A percentile compares a stretch with the other conserved stretches of the same genome.
These are phyloP conservation scores for Agrotis clavis DNA, from an alignment of 2,888 invertebrate species.

Conservation along the genomic window DNA sequence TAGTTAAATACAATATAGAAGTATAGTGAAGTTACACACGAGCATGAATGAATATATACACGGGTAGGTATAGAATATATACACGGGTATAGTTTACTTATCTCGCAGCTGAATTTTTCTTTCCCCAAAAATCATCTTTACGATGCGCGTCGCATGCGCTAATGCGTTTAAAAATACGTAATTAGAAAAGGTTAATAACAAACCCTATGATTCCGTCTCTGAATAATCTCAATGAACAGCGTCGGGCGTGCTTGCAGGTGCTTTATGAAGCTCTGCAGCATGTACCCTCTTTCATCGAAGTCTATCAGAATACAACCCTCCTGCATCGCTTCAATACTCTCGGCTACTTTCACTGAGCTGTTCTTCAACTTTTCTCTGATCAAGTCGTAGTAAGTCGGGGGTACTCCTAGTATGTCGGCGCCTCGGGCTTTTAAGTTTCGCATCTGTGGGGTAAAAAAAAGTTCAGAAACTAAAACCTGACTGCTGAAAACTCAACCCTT, in stretches of 20 bases:
- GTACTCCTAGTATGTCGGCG: slow-evolving; percentile 96
- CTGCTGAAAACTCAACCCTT: too few relatives aligned
- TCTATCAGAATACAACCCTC: slow-evolving; percentile 98
- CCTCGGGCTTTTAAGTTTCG: slow-evolving; percentile 95
- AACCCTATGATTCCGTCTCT: slow-evolving; percentile 97
- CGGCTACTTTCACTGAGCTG: slow-evolving; percentile 93
- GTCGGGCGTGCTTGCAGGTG: slow-evolving; percentile 99
- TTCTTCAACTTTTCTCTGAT: slow-evolving; percentile 94
- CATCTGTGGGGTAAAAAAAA: slow-evolving; percentile 84
- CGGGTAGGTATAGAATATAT: too few relatives aligned
- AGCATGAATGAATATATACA: too few relatives aligned
- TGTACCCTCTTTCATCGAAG: slow-evolving; percentile 99
- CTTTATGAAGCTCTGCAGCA: slow-evolving; percentile 98
- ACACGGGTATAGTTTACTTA: too few relatives aligned
- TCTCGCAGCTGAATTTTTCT: too few relatives aligned
- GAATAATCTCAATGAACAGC: slow-evolving; percentile 98
- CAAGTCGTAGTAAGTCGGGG: slow-evolving; percentile 96
- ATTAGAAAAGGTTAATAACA: too few relatives aligned
- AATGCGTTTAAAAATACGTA: too few relatives aligned
- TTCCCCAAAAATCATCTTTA: too few relatives aligned
- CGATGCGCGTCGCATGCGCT: too few relatives aligned
- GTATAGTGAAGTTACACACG: too few relatives aligned
- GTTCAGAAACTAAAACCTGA: too few relatives aligned
- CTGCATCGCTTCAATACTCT: slow-evolving; percentile 95
- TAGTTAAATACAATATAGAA: too few relatives aligned